Evolutionary conservation across 2,113 vertebrate genomes (phyloP).

Genomic region (Chroicocephalus ridibundus): DNA sequence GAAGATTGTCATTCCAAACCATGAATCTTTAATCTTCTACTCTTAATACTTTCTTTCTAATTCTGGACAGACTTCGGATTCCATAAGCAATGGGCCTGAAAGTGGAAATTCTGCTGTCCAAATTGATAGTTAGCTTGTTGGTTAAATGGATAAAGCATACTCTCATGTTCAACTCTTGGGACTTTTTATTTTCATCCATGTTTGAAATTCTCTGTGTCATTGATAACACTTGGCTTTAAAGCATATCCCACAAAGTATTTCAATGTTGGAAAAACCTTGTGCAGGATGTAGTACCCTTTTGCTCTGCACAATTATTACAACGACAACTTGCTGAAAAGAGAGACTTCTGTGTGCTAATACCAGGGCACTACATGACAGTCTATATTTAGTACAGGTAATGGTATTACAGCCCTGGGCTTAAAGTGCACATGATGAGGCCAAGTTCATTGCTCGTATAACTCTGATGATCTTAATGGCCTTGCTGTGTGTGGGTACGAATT

Average conservation of each 20-base stretch:
- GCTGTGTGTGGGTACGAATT: background rate
- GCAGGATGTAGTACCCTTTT: background rate
- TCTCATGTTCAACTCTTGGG: background rate
- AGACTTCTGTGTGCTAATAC: background rate
- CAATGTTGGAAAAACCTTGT: background rate
- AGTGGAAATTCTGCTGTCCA: background rate
- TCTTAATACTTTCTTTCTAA: slow-evolving; percentile 59
- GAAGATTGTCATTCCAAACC: slow-evolving; percentile 56
- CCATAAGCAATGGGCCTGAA: background rate
- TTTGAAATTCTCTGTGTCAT: background rate
- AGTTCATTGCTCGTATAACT: background rate
- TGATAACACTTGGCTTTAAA: background rate
- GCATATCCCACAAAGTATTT: background rate
- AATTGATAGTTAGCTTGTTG: background rate
- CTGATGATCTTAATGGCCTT: background rate
- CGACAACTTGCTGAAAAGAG: background rate
- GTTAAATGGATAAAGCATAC: background rate
- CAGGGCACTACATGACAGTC: background rate
- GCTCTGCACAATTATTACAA: background rate
- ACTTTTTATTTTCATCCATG: background rate
- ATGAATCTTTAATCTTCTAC: slow-evolving; percentile 58
- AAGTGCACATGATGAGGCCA: background rate
- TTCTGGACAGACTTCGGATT: slow-evolving; percentile 14
- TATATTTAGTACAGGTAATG: slow-evolving; percentile 28
- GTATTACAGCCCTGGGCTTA: background rate